Evolutionary conservation across 2,113 vertebrate genomes (phyloP).

Genomic region (Lamprologus sp.): DNA sequence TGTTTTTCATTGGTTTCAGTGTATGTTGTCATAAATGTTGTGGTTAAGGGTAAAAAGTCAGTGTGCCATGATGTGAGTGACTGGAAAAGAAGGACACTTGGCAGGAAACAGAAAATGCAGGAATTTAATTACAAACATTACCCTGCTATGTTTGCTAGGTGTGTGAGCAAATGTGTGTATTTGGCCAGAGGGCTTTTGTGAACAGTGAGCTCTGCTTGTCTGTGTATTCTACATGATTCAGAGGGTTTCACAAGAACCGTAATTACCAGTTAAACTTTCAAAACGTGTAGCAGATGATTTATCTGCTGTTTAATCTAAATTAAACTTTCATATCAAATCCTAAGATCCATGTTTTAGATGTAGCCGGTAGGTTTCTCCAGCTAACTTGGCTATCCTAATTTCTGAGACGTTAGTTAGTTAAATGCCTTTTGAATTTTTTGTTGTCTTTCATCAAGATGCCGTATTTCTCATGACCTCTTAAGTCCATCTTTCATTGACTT

Average conservation of each 20-base stretch:
- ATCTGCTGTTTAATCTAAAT: background rate
- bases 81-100: background rate
- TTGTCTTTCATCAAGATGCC: background rate
- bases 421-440: background rate
- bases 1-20: background rate
- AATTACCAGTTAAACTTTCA: background rate
- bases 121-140: background rate
- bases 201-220: background rate
- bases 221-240: background rate
- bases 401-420: fast-evolving
- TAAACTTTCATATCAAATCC: background rate
- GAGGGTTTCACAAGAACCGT: background rate
- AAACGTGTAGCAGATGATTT: background rate
- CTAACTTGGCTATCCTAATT: background rate
- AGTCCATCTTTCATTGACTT: background rate
- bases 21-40: background rate
- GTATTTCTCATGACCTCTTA: fast-evolving
- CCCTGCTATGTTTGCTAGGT: background rate
- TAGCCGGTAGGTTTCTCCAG: background rate
- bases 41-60: background rate
- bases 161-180: background rate
- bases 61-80: background rate
- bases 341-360: background rate
- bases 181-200: background rate
- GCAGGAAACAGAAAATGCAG: background rate